Conservation (phyloP, 2,797 vertebrate genomes). For the Trichosurus vulpecula region DNA sequence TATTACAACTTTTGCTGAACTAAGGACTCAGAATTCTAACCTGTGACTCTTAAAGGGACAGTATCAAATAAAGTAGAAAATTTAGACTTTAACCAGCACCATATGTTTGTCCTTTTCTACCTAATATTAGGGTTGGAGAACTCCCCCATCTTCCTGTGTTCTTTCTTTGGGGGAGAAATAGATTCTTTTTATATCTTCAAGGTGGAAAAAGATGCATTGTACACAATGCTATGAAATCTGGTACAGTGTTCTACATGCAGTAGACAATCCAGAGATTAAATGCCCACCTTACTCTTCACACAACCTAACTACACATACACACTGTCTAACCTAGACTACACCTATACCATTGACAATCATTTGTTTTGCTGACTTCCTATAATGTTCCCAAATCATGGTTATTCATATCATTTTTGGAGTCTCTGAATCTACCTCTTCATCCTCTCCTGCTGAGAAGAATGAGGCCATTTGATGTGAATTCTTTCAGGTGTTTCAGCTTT, state of each 20-base stretch:
- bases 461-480: neutral
- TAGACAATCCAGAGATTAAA: neutral
- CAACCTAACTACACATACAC: neutral
- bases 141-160: neutral
- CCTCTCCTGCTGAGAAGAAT: neutral
- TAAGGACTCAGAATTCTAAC: neutral
- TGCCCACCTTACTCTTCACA: neutral
- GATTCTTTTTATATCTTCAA: neutral
- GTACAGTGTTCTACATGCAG: neutral
- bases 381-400: neutral
- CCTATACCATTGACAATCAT: neutral
- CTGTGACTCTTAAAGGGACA: constrained; percentile 49
- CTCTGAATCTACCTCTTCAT: neutral
- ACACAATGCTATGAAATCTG: neutral
- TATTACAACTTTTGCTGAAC: constrained; percentile 41
- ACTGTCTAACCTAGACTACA: neutral
- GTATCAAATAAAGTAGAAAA: neutral
- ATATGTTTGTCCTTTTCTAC: fast-evolving
- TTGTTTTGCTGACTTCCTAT: neutral
- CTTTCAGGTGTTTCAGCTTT: neutral
- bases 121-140: neutral
- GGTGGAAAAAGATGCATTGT: neutral
- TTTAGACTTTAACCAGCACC: fast-evolving
- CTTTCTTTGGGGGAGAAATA: neutral
- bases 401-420: neutral